Evolutionary conservation across 2,113 vertebrate species (phyloP), one percentile per base, ranked within the genome.

Genomic region (Tragelaphus imberbis): DNA sequence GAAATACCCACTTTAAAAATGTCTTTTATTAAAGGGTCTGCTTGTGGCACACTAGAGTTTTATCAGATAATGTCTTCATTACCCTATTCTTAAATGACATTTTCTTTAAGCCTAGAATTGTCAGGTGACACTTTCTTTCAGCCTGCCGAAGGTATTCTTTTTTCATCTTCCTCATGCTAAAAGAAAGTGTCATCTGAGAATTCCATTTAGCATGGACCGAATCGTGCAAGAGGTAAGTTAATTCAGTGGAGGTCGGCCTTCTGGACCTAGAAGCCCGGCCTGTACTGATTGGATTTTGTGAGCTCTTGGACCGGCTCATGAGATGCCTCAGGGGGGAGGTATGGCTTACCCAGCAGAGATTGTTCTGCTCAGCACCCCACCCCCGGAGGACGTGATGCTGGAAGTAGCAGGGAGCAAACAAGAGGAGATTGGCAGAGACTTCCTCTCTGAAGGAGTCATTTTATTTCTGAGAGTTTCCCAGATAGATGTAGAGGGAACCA

Each of bases 191-290:
- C 36, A 3, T 40, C 36, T 75, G 71, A 77, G 40, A 44, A 77
- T 77, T 77, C 36, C 68, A 71, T 71, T 94, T 84, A 80, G 93
- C 88, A 71, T 30, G 44, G 84, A 59, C 13, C 30, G 16, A 82
- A 59, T 90, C 71, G 77, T 40, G 58, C 36, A 44, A 85, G 21
- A 36, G 16, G 33, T 61, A 96, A 84, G 55, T 71, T 16, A 56
- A 51, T 49, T 36, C 53, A 28, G 14, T 27, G 17, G 56, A 71
- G 19, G 36, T 33, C 13, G 19, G 36, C 58, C 61, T 63, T 85
- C 15, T 5, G 27, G 59, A 81, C 44, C 61, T 82, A 27, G 49
- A 89, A 27, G 5, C 51, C 44, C 3, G 3, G 71, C 23, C 21
- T 33, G 15, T 44, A 56, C 71, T 33, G 40, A 96, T 51, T 14